A percentile compares a stretch with the other conserved stretches of the same genome.
Evolutionary conservation across 1,140 invertebrate species (phyloP).

Genomic region (Papilio glaucus): DNA sequence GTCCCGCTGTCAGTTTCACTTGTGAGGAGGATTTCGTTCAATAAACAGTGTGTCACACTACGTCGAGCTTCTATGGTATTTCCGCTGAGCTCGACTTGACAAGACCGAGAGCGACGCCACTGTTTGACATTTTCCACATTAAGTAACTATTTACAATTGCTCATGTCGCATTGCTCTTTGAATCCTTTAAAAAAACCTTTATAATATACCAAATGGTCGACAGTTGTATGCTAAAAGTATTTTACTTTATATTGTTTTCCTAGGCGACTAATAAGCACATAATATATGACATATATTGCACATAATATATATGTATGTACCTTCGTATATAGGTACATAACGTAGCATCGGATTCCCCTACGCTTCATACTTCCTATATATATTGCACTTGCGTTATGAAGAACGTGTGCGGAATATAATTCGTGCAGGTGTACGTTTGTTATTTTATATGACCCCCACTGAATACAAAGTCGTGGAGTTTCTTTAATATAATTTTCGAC

Average conservation of each 20-base stretch:
- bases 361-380: not conserved
- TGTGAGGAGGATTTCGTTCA: no score
- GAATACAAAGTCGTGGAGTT: not conserved
- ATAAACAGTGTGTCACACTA: no score
- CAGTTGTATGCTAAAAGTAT: not conserved
- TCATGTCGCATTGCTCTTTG: no score
- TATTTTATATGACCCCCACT: not conserved
- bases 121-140: no score
- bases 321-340: not conserved
- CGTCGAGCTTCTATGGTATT: no score
- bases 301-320: not conserved
- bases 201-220: not conserved
- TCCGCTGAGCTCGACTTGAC: no score
- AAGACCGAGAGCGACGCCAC: no score
- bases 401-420: slow-evolving; percentile 54
- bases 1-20: no score
- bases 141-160: no score
- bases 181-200: not conserved
- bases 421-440: slow-evolving; percentile 50
- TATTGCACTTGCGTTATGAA: not conserved
- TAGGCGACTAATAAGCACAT: no score
- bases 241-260: slow-evolving; percentile 6
- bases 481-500: not conserved
- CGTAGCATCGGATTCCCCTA: not conserved
- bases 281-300: no score